Evolutionary conservation across 2,113 vertebrate genomes (phyloP).

Genomic region (Phalacrocorax pelagicus): DNA sequence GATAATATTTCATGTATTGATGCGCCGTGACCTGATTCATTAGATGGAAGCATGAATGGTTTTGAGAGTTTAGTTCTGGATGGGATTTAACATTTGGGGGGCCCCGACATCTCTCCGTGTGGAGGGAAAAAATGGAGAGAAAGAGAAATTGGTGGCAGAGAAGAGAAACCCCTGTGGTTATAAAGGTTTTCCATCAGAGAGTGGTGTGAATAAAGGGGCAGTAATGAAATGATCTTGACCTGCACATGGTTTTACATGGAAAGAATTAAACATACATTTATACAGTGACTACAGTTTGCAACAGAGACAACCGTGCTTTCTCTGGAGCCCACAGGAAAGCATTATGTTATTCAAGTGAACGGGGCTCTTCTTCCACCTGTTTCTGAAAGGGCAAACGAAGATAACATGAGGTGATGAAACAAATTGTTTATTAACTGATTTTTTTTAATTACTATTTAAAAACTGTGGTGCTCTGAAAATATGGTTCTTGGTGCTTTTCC

Average conservation of each 20-base stretch:
- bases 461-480: not conserved
- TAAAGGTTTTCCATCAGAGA: not conserved
- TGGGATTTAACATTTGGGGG: not conserved
- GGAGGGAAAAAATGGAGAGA: not conserved
- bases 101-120: fast-evolving
- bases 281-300: not conserved
- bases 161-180: not conserved
- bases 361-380: not conserved
- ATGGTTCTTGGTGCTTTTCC: not conserved
- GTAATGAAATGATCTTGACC: not conserved
- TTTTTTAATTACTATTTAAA: not conserved
- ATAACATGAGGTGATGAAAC: not conserved
- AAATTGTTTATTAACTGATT: not conserved
- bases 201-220: not conserved
- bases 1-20: not conserved
- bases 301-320: not conserved
- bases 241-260: not conserved
- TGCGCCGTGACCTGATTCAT: not conserved
- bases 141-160: not conserved
- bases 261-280: not conserved
- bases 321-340: not conserved
- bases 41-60: not conserved
- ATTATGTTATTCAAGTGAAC: not conserved
- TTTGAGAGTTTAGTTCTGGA: not conserved
- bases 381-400: not conserved